Conservation (phyloP, 2,888 invertebrate species). For the Ornithoptera alexandrae region DNA sequence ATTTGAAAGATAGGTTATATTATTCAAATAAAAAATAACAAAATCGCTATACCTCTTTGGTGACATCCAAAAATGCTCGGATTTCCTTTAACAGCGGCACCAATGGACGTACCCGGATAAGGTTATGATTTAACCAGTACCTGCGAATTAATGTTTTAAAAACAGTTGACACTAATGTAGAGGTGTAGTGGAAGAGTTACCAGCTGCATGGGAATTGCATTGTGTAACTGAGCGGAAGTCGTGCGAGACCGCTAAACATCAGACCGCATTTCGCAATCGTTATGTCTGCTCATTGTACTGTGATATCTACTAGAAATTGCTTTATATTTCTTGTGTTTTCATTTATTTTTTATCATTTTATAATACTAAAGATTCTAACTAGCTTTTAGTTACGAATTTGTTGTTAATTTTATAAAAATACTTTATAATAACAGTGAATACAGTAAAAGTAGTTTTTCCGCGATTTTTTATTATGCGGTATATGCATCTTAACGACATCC, state of each 20-base stretch:
- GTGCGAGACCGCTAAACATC: conserved; percentile 39
- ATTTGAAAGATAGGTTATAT: too few species aligned
- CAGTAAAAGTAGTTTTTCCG: too few species aligned
- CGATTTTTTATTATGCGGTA: too few species aligned
- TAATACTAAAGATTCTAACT: background rate
- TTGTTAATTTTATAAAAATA: too few species aligned
- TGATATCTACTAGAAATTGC: background rate
- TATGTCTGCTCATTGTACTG: background rate
- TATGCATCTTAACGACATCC: too few species aligned
- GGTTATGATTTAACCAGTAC: conserved; percentile 87
- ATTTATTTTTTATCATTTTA: background rate
- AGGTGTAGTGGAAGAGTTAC: conserved; percentile 13
- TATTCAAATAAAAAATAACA: too few species aligned
- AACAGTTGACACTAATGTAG: background rate
- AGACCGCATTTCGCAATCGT: conserved; percentile 32
- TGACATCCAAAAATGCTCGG: conserved; percentile 82
- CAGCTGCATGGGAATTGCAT: conserved; percentile 11
- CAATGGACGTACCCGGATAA: conserved; percentile 84
- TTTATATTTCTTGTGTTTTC: background rate
- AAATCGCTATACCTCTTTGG: conserved; percentile 79
- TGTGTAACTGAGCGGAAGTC: conserved; percentile 40
- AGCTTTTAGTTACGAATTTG: background rate
- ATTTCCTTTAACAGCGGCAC: conserved; percentile 84
- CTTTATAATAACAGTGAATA: too few species aligned
- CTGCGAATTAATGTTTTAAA: conserved; percentile 55